Conservation (phyloP, 2,888 invertebrate species). For the Clunio marinus region DNA sequence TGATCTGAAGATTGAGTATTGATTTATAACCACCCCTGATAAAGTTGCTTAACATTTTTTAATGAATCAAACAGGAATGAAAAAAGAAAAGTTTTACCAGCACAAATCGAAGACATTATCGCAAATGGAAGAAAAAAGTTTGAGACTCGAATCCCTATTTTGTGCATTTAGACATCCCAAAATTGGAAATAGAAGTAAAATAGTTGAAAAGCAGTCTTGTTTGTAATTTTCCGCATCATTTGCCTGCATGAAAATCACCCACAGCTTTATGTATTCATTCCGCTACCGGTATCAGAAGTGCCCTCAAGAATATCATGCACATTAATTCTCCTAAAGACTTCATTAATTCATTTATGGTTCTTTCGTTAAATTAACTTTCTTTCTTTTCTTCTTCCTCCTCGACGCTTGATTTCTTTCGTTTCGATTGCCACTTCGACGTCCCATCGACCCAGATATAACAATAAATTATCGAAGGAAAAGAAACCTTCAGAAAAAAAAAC, state of each 20-base stretch:
- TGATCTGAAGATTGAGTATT: no score
- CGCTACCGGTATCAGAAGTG: no score
- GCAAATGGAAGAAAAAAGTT: no score
- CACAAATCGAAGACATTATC: no score
- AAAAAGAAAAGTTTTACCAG: no score
- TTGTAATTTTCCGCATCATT: slow-evolving; percentile 11
- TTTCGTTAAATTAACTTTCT: slow-evolving; percentile 23
- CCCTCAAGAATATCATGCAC: slow-evolving; percentile 13
- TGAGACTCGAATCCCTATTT: no score
- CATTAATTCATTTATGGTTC: slow-evolving; percentile 37
- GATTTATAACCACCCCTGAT: no score
- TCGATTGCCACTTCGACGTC: slow-evolving; percentile 27
- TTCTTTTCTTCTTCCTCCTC: slow-evolving; percentile 20
- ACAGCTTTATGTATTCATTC: slow-evolving; percentile 10
- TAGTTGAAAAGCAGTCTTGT: no score
- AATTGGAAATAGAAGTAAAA: no score
- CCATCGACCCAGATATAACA: slow-evolving; percentile 23
- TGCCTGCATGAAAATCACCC: slow-evolving; percentile 4
- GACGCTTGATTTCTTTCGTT: slow-evolving; percentile 19
- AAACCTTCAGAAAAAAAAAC: background rate
- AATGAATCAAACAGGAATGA: no score
- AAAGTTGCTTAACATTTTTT: no score
- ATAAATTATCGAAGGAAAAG: slow-evolving; percentile 30
- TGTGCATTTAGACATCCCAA: no score
- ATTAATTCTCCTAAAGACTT: slow-evolving; percentile 36